phyloP scores from a whole-genome alignment of 2,888 invertebrate species.

The Pantelozetes paolii region DNA sequence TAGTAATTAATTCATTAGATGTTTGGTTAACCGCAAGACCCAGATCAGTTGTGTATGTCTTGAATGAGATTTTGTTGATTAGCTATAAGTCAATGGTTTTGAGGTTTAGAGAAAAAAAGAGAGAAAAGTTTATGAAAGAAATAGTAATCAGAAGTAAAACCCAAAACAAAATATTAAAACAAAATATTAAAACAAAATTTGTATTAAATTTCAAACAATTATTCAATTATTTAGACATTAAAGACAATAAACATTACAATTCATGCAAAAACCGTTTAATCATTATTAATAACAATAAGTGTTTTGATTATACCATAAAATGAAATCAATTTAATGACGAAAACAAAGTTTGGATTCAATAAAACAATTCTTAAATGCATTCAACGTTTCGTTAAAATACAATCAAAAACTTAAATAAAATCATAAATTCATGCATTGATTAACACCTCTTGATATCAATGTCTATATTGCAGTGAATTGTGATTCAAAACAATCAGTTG shows the following conservation, averaged over 20 bases:
- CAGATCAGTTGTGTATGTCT: conserved; percentile 18
- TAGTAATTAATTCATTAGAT: conserved; percentile 23
- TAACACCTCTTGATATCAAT: neutral
- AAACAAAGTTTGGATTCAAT: too few relatives aligned
- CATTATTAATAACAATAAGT: conserved; percentile 1
- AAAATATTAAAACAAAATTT: neutral
- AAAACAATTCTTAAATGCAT: too few relatives aligned
- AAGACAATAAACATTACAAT: neutral
- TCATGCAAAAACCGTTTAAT: conserved; percentile 1
- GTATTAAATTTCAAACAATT: too few relatives aligned
- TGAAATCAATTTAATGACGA: neutral
- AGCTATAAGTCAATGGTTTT: conserved; percentile 27
- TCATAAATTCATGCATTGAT: conserved; percentile 1
- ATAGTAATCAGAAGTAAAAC: conserved; percentile 1
- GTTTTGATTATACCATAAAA: neutral
- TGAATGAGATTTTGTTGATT: conserved; percentile 22
- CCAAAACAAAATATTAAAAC: conserved; percentile 7
- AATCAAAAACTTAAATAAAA: neutral
- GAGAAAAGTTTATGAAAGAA: conserved; percentile 10
- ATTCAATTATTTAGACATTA: too few relatives aligned
- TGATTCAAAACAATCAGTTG: too few relatives aligned
- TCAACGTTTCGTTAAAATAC: too few relatives aligned
- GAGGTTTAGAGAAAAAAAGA: conserved; percentile 11
- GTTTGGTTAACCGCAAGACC: conserved; percentile 28
- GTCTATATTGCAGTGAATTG: neutral